phyloP scores from a whole-genome alignment of 2,797 vertebrate species.

The Trachurus trachurus region DNA sequence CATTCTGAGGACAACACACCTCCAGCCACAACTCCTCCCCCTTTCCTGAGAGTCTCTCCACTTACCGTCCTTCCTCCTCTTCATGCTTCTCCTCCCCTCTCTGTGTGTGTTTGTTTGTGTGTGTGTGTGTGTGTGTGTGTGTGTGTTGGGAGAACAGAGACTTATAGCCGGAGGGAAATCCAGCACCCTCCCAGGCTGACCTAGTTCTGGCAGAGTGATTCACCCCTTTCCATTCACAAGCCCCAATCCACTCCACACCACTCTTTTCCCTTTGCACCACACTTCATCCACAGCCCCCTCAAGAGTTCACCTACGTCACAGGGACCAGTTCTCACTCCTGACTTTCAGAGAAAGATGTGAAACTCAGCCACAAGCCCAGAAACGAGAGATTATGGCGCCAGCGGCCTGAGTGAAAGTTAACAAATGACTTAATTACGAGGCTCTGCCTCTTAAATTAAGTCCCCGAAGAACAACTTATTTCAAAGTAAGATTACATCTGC shows the following conservation, averaged over 20 bases:
- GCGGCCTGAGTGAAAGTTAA: constrained; percentile 43
- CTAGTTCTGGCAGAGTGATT: constrained; percentile 82
- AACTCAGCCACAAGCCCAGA: constrained; percentile 38
- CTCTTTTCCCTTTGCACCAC: constrained; percentile 12
- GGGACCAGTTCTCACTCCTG: constrained; percentile 39
- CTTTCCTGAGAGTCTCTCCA: constrained; percentile 36
- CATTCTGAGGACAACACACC: constrained; percentile 47
- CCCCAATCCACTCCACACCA: constrained; percentile 44
- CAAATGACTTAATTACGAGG: constrained; percentile 68
- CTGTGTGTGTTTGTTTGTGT: constrained; percentile 7
- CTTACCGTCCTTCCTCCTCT: constrained; percentile 16
- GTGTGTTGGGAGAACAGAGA: constrained; percentile 49
- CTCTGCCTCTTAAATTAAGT: constrained; percentile 56
- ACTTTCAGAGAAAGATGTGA: constrained; percentile 44
- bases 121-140: constrained; percentile 7
- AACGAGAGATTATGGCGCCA: constrained; percentile 39
- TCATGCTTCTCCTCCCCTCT: constrained; percentile 32
- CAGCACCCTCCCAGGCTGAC: constrained; percentile 80
- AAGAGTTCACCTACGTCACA: constrained; percentile 55
- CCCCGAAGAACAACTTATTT: constrained; percentile 65
- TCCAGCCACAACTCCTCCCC: constrained; percentile 56
- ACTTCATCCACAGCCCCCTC: constrained; percentile 61
- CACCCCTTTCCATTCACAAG: constrained; percentile 79
- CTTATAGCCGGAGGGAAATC: constrained; percentile 76
- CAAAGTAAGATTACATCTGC: constrained; percentile 41